Percentiles rank a stretch among this genome's conserved stretches.
phyloP scores from a whole-genome alignment of 2,888 invertebrate genomes.

The Polydrusus tereticollis region DNA sequence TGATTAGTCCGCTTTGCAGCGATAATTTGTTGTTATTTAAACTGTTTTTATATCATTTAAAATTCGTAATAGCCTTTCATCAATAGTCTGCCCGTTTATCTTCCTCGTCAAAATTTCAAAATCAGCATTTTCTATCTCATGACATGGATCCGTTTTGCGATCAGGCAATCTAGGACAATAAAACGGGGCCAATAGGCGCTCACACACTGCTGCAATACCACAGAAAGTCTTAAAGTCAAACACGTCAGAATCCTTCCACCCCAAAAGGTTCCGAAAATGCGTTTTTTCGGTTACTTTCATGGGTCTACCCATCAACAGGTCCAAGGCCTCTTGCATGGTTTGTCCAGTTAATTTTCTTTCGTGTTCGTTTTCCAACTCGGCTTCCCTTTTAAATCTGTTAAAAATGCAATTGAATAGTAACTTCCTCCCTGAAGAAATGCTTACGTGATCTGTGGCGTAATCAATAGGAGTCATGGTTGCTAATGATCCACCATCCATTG shows the following conservation, averaged over 20 bases:
- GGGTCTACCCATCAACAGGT: constrained; percentile 76
- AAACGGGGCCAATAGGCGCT: constrained; percentile 75
- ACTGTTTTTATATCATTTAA: constrained; percentile 67
- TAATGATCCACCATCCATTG: constrained; percentile 74
- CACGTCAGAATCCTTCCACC: constrained; percentile 69
- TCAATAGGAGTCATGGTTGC: constrained; percentile 75
- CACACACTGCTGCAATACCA: constrained; percentile 82
- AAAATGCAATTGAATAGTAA: constrained; percentile 73
- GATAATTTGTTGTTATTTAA: too few relatives aligned
- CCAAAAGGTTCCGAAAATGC: constrained; percentile 69
- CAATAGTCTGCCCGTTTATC: constrained; percentile 69
- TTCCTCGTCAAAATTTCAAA: constrained; percentile 76
- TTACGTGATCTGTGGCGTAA: constrained; percentile 78
- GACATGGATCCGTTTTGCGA: constrained; percentile 76
- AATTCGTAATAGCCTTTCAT: constrained; percentile 68
- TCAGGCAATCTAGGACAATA: constrained; percentile 68
- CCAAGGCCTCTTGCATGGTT: constrained; percentile 71
- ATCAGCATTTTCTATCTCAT: constrained; percentile 79
- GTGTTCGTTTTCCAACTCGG: constrained; percentile 58
- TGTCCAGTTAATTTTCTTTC: constrained; percentile 68
- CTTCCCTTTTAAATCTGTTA: constrained; percentile 63
- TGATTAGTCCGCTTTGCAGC: too few relatives aligned
- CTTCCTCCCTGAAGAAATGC: constrained; percentile 72
- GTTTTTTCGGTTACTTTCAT: constrained; percentile 69
- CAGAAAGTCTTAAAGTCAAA: constrained; percentile 83